Conservation (phyloP, 1,140 invertebrate genomes). For the Drosophila setifemur region DNA sequence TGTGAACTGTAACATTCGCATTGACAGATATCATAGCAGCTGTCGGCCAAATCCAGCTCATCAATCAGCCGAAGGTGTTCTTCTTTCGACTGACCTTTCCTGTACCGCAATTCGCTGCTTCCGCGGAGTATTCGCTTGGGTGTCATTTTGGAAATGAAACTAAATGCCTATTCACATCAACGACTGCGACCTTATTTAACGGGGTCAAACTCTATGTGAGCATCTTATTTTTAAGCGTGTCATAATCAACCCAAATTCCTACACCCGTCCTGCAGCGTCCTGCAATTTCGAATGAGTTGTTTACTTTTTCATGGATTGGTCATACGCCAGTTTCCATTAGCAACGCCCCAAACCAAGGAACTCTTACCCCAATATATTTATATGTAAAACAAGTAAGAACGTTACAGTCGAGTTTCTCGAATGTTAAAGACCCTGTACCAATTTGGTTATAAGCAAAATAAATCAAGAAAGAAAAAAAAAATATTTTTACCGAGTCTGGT, state of each 20-base stretch:
- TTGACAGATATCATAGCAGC: slow-evolving; percentile 78
- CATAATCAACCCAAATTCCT: slow-evolving; percentile 68
- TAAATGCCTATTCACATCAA: not conserved
- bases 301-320: slow-evolving; percentile 70
- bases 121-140: slow-evolving; percentile 60
- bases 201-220: slow-evolving; percentile 57
- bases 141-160: slow-evolving; percentile 30
- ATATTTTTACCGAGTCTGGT: too few relatives aligned
- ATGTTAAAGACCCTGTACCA: too few relatives aligned
- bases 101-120: slow-evolving; percentile 41
- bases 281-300: slow-evolving; percentile 49
- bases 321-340: slow-evolving; percentile 38
- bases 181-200: slow-evolving; percentile 10
- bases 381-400: too few relatives aligned
- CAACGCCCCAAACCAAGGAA: slow-evolving; percentile 15
- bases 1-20: slow-evolving; percentile 79
- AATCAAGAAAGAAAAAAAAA: too few relatives aligned
- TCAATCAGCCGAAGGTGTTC: slow-evolving; percentile 59
- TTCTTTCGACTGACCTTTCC: slow-evolving; percentile 28
- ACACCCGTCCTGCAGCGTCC: slow-evolving; percentile 32
- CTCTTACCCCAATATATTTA: too few relatives aligned
- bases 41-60: slow-evolving; percentile 63
- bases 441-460: too few relatives aligned
- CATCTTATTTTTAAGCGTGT: slow-evolving; percentile 37
- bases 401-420: too few relatives aligned